A percentile compares a stretch with the other conserved stretches of the same genome.
These are phyloP conservation scores for Ctenopoma kingsleyae DNA, from an alignment of 2,797 vertebrate genomes.

Conservation along the genomic window DNA sequence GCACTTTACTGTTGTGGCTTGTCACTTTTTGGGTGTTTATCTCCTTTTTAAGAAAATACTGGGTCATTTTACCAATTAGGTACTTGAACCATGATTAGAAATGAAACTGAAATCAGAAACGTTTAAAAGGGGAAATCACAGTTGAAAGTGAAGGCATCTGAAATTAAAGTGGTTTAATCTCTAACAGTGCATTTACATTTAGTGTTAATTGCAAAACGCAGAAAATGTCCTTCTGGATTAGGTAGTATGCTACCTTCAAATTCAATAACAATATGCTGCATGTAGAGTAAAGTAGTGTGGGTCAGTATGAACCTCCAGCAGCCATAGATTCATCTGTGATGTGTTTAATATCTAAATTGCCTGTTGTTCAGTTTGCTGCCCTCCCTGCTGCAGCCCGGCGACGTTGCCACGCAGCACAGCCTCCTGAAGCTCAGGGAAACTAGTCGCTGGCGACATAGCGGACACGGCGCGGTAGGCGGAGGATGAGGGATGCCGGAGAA, in stretches of 20 bases:
- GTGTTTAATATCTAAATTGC: background rate
- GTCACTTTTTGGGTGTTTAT: background rate
- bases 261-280: too few relatives aligned
- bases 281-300: too few relatives aligned
- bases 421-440: background rate
- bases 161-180: background rate
- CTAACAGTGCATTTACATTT: background rate
- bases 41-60: background rate
- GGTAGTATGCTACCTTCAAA: too few relatives aligned
- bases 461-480: constrained; percentile 24
- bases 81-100: background rate
- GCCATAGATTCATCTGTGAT: too few relatives aligned
- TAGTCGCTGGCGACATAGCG: constrained; percentile 1
- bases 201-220: background rate
- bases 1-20: too few relatives aligned
- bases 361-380: background rate
- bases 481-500: constrained; percentile 43
- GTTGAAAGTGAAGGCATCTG: background rate
- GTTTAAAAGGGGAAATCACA: too few relatives aligned
- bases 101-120: too few relatives aligned
- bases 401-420: background rate
- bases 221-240: too few relatives aligned
- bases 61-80: background rate
- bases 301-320: too few relatives aligned
- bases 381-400: background rate